phyloP scores from a whole-genome alignment of 1,140 invertebrate genomes.

The Cardiocondyla obscurior region DNA sequence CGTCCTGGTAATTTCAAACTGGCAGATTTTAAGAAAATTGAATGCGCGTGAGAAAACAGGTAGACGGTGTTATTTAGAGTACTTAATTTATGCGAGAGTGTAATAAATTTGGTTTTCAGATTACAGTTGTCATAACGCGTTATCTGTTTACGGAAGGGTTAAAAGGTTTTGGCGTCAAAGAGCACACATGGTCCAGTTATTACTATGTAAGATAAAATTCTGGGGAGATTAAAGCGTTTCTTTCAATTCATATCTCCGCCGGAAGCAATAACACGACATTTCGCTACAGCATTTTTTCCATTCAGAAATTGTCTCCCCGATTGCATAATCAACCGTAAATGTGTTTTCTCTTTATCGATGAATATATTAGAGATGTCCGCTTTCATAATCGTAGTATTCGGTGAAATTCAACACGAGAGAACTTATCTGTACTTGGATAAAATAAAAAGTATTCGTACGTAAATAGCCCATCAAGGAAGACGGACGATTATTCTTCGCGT shows the following conservation, averaged over 20 bases:
- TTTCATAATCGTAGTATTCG: background rate
- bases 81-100: constrained; percentile 33
- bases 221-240: constrained; percentile 60
- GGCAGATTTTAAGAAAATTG: constrained; percentile 5
- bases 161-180: constrained; percentile 58
- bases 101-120: constrained; percentile 42
- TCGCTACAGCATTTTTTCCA: background rate
- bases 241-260: constrained; percentile 69
- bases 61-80: background rate
- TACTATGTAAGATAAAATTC: constrained; percentile 72
- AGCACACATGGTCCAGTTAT: constrained; percentile 44
- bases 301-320: background rate
- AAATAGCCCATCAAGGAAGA: background rate
- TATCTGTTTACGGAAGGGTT: constrained; percentile 64
- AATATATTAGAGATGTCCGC: background rate
- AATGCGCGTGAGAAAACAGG: background rate
- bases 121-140: constrained; percentile 33
- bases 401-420: background rate
- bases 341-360: background rate
- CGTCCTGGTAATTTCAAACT: constrained; percentile 9
- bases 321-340: constrained; percentile 42
- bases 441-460: too few relatives aligned
- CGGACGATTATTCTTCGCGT: constrained; percentile 1
- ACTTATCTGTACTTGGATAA: constrained; percentile 2
- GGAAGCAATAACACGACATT: constrained; percentile 50